Evolutionary conservation across 2,888 invertebrate species (phyloP).

Genomic region (Actias luna): DNA sequence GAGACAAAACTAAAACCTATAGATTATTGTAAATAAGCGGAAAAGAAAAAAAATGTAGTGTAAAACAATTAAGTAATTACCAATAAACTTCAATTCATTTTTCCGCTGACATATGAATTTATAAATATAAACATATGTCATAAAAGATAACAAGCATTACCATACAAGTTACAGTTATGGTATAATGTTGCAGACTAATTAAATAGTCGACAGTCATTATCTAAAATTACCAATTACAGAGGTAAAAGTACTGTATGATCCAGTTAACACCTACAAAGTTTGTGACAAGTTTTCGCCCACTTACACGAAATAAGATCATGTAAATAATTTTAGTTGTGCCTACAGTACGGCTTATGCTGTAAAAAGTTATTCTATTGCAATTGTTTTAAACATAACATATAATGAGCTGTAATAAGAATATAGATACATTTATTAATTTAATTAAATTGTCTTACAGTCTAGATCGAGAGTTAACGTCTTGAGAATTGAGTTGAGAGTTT

Average conservation of each 20-base stretch:
- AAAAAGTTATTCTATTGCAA: neutral
- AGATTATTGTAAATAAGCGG: too few species aligned
- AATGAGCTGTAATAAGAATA: too few species aligned
- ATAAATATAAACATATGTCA: neutral
- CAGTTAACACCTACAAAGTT: constrained; percentile 14
- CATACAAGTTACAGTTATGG: neutral
- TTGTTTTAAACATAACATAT: neutral
- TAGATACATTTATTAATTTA: too few species aligned
- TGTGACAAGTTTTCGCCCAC: constrained; percentile 14
- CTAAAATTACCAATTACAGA: constrained; percentile 7
- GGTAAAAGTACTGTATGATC: constrained; percentile 9
- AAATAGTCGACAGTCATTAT: neutral
- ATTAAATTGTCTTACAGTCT: too few species aligned
- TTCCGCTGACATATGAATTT: neutral
- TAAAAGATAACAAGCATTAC: too few species aligned
- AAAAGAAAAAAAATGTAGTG: too few species aligned
- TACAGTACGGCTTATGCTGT: neutral
- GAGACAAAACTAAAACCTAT: neutral
- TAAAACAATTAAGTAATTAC: too few species aligned
- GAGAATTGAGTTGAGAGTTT: too few species aligned
- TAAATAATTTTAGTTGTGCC: constrained; percentile 11
- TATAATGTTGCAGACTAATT: neutral
- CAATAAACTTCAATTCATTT: neutral
- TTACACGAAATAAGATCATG: constrained; percentile 12
- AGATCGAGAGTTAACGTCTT: too few species aligned